A percentile compares a stretch with the other conserved stretches of the same genome.
These are phyloP conservation scores for Eumerus sabulonum DNA, from an alignment of 2,888 invertebrate genomes.

Conservation along the genomic window DNA sequence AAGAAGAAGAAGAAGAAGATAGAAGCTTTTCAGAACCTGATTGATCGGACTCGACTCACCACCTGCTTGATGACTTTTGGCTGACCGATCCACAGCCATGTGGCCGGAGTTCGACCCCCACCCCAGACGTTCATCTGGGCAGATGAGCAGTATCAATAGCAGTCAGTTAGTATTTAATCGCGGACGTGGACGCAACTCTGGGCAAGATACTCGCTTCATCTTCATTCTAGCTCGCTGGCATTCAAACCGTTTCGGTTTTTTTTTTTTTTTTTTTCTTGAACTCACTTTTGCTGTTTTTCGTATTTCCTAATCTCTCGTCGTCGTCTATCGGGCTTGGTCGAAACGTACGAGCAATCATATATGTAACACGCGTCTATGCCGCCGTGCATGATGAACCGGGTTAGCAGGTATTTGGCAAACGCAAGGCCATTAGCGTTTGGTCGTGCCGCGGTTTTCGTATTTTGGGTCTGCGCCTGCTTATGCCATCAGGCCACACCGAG, in stretches of 20 bases:
- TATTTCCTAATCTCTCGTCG: slow-evolving; percentile 19
- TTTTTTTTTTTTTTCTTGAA: slow-evolving; percentile 5
- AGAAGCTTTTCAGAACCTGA: too few relatives aligned
- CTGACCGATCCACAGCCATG: neutral
- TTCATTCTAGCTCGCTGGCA: slow-evolving; percentile 11
- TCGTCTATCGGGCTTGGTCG: neutral
- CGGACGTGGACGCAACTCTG: slow-evolving; percentile 59
- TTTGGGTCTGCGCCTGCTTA: slow-evolving; percentile 35
- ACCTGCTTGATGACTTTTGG: too few relatives aligned
- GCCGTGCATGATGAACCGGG: slow-evolving; percentile 56
- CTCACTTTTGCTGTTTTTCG: slow-evolving; percentile 7
- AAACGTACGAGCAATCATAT: too few relatives aligned
- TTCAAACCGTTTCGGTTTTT: slow-evolving; percentile 19
- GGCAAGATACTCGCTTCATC: slow-evolving; percentile 24
- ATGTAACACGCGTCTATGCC: slow-evolving; percentile 10
- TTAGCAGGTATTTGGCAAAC: slow-evolving; percentile 49
- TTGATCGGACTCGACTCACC: too few relatives aligned
- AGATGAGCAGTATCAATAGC: slow-evolving; percentile 38
- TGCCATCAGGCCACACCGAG: slow-evolving; percentile 45
- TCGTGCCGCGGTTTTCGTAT: slow-evolving; percentile 50
- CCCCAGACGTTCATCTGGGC: neutral
- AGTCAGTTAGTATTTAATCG: slow-evolving; percentile 62
- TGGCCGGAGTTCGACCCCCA: neutral
- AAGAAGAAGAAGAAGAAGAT: too few relatives aligned
- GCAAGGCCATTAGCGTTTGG: slow-evolving; percentile 30